Evolutionary conservation across 2,888 invertebrate genomes (phyloP).

Genomic region (Tachystola acroxantha): DNA sequence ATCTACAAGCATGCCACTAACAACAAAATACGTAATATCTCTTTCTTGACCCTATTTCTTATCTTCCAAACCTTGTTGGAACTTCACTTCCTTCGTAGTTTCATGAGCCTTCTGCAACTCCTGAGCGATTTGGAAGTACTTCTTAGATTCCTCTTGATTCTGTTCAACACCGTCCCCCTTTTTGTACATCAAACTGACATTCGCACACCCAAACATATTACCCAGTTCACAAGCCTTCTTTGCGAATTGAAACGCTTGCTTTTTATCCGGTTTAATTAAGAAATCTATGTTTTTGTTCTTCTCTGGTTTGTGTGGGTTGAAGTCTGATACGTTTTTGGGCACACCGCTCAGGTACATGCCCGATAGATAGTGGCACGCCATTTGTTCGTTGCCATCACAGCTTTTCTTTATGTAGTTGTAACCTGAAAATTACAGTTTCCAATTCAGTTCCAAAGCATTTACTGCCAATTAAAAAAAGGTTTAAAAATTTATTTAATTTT

Average conservation of each 20-base stretch:
- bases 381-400: conserved; percentile 78
- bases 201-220: conserved; percentile 93
- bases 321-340: conserved; percentile 73
- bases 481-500: too few relatives aligned
- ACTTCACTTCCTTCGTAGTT: conserved; percentile 72
- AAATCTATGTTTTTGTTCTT: conserved; percentile 69
- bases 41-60: conserved; percentile 21
- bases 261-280: conserved; percentile 81
- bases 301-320: conserved; percentile 50
- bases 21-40: too few relatives aligned
- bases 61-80: conserved; percentile 74
- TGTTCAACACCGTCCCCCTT: conserved; percentile 90
- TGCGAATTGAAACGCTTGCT: conserved; percentile 88
- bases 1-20: background rate
- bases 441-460: too few relatives aligned
- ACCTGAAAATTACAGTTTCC: conserved; percentile 44
- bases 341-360: conserved; percentile 88
- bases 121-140: conserved; percentile 84
- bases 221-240: conserved; percentile 89
- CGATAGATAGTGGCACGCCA: conserved; percentile 89
- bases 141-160: conserved; percentile 83
- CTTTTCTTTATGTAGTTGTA: conserved; percentile 79
- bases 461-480: too few relatives aligned
- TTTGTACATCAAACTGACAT: conserved; percentile 91
- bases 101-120: conserved; percentile 83